Conservation (phyloP, 2,113 vertebrate genomes). For the Daubentonia madagascariensis region DNA sequence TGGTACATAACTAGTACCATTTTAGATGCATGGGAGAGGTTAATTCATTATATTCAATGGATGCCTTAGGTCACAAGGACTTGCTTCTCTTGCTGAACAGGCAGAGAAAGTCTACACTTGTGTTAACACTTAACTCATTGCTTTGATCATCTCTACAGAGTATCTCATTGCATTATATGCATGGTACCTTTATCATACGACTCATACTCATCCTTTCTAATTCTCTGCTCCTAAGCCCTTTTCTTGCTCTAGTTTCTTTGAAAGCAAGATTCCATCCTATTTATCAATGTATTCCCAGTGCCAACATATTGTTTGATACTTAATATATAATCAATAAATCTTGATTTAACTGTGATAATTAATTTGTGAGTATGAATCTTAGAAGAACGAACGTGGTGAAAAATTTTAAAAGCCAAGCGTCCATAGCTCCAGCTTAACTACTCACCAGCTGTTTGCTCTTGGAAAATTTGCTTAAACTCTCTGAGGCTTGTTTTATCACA, state of each 20-base stretch:
- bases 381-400: background rate
- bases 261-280: background rate
- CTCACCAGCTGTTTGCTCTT: background rate
- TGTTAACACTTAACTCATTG: background rate
- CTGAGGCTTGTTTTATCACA: background rate
- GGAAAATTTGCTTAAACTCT: background rate
- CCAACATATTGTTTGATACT: background rate
- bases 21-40: background rate
- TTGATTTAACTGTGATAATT: conserved; percentile 16
- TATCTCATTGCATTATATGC: background rate
- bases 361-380: background rate
- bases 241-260: background rate
- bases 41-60: background rate
- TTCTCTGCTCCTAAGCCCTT: background rate
- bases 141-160: background rate
- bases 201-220: background rate
- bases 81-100: background rate
- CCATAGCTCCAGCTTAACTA: background rate
- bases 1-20: background rate
- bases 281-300: background rate
- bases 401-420: background rate
- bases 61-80: background rate
- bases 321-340: background rate
- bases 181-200: background rate
- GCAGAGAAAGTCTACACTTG: background rate